phyloP scores from a whole-genome alignment of 1,140 invertebrate genomes.

The Drosophila seguyi region DNA sequence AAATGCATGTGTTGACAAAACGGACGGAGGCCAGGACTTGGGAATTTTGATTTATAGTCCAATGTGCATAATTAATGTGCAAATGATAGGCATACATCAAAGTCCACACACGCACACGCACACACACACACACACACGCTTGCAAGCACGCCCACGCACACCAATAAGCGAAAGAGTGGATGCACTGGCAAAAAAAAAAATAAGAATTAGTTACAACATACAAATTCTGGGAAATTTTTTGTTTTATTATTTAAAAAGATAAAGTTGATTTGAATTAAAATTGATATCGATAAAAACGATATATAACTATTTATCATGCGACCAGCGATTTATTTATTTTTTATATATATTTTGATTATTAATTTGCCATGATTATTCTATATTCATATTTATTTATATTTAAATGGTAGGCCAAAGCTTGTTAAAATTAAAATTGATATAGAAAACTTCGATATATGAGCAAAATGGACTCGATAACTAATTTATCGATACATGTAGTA shows the following conservation, averaged over 20 bases:
- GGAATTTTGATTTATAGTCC: conserved; percentile 79
- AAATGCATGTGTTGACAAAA: conserved; percentile 80
- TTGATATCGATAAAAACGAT: background rate
- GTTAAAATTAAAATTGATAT: background rate
- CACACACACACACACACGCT: conserved; percentile 14
- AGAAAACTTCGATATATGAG: background rate
- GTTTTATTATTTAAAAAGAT: no score
- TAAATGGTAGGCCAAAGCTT: no score
- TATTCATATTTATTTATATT: background rate
- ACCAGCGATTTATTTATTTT: no score
- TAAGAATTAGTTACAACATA: background rate
- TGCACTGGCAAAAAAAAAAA: conserved; percentile 15
- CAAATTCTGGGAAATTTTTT: no score
- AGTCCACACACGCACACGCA: conserved; percentile 20
- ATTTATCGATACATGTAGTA: background rate
- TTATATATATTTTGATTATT: background rate
- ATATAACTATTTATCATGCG: background rate
- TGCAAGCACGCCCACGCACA: conserved; percentile 14
- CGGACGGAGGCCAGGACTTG: conserved; percentile 24
- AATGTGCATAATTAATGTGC: conserved; percentile 79
- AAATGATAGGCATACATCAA: conserved; percentile 72
- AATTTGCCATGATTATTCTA: background rate
- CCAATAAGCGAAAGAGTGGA: conserved; percentile 2
- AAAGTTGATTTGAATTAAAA: no score
- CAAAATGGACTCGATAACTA: background rate